These are phyloP conservation scores for Drosophila buzzatii DNA, from an alignment of 2,888 invertebrate genomes.

Conservation along the genomic window DNA sequence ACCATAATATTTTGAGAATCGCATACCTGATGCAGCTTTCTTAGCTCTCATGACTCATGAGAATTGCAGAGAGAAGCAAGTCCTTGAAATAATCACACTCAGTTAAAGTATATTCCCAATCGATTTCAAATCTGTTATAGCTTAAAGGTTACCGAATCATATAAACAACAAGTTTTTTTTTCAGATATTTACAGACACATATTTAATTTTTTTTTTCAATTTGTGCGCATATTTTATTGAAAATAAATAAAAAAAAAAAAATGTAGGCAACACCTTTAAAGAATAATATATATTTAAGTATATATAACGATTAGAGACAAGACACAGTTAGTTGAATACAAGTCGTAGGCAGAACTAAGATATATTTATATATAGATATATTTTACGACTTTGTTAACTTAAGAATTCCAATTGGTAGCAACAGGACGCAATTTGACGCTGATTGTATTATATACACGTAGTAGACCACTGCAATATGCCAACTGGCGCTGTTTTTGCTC, in stretches of 20 bases:
- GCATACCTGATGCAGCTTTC: too few relatives aligned
- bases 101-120: too few relatives aligned
- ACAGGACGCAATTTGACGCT: not conserved
- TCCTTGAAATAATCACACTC: not conserved
- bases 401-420: slow-evolving; percentile 3
- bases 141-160: too few relatives aligned
- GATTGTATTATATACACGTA: not conserved
- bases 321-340: not conserved
- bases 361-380: not conserved
- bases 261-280: not conserved
- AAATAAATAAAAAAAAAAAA: not conserved
- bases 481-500: too few relatives aligned
- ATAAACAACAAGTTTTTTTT: too few relatives aligned
- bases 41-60: not conserved
- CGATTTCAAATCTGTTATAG: too few relatives aligned
- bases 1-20: too few relatives aligned
- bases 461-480: not conserved
- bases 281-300: not conserved
- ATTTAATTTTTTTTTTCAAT: not conserved
- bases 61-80: not conserved
- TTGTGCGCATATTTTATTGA: not conserved
- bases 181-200: not conserved
- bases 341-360: not conserved
- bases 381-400: not conserved
- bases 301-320: not conserved